Conservation (phyloP, 1,140 invertebrate species). For the Nymphalis io region DNA sequence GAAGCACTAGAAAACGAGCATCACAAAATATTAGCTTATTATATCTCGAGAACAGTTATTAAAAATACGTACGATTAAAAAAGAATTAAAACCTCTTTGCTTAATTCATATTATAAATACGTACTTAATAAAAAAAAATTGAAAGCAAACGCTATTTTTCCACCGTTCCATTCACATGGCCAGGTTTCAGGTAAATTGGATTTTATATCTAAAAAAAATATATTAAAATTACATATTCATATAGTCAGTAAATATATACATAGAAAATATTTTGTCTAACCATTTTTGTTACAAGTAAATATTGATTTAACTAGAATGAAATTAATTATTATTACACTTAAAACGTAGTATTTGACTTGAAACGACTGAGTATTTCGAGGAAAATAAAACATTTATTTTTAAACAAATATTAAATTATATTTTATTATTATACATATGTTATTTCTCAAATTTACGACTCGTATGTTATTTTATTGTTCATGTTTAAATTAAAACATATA, state of each 20-base stretch:
- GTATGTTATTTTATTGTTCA: too few species aligned
- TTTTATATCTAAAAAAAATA: slow-evolving; percentile 7
- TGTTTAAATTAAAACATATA: too few species aligned
- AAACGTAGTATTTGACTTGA: background rate
- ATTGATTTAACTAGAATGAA: background rate
- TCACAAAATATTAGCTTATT: background rate
- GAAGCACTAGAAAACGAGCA: background rate
- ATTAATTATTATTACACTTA: background rate
- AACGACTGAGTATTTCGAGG: background rate
- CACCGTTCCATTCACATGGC: slow-evolving; percentile 56
- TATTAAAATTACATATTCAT: background rate
- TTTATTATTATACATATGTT: too few species aligned
- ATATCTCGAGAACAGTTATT: background rate
- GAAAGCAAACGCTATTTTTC: slow-evolving; percentile 55
- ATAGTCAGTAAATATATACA: background rate
- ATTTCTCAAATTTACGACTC: too few species aligned
- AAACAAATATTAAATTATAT: too few species aligned
- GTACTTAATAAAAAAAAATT: slow-evolving; percentile 63
- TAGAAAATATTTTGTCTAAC: background rate
- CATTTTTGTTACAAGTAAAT: background rate
- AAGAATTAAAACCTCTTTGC: background rate
- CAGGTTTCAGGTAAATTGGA: slow-evolving; percentile 35
- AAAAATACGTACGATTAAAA: background rate
- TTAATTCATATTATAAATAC: slow-evolving; percentile 35
- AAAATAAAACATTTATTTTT: background rate